Conservation (phyloP, 2,113 vertebrate species). For the Eclectus roratus region DNA sequence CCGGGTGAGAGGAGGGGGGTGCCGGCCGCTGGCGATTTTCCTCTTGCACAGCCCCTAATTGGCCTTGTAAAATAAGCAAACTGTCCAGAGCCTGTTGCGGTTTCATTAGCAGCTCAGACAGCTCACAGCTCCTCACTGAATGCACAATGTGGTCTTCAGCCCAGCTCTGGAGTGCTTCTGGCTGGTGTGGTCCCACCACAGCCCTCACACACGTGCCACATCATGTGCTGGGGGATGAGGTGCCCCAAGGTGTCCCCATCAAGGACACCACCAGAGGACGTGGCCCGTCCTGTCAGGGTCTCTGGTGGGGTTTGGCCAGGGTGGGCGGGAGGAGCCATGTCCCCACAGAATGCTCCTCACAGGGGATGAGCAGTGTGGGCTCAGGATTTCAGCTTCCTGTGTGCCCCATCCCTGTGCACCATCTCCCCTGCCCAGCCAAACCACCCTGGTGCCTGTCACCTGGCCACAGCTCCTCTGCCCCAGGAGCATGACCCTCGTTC, state of each 20-base stretch:
- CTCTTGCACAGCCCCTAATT: not conserved
- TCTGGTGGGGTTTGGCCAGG: not conserved
- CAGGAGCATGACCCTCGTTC: fast-evolving
- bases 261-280: not conserved
- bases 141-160: not conserved
- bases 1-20: not conserved
- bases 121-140: not conserved
- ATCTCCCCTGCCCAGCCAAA: not conserved
- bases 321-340: fast-evolving
- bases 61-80: not conserved
- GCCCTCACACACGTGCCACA: fast-evolving
- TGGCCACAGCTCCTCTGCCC: not conserved
- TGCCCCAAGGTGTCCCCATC: not conserved
- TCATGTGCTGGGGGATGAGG: fast-evolving
- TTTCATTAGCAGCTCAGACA: not conserved
- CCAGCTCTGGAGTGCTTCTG: not conserved
- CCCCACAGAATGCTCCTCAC: not conserved
- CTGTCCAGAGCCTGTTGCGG: not conserved
- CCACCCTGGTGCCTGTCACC: fast-evolving
- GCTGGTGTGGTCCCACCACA: fast-evolving
- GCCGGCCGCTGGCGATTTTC: not conserved
- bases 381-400: not conserved
- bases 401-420: not conserved
- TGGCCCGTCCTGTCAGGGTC: fast-evolving
- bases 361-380: not conserved